These are phyloP conservation scores for Nerophis ophidion DNA, from an alignment of 2,113 vertebrate species.

Conservation along the genomic window DNA sequence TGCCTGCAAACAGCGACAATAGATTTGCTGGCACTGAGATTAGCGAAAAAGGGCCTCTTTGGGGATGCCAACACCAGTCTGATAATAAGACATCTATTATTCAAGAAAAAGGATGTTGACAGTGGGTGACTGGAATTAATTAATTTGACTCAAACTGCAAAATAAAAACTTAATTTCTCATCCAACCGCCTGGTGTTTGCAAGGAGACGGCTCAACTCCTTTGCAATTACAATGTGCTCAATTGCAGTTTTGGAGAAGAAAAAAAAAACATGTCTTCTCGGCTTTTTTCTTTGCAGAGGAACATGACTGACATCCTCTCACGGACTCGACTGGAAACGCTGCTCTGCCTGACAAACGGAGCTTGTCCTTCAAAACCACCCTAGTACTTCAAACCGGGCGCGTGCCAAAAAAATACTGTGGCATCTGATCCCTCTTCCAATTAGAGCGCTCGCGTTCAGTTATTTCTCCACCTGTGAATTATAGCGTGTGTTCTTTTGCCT, in stretches of 20 bases:
- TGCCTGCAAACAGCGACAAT: background rate
- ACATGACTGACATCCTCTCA: slow-evolving; percentile 8
- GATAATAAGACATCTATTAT: slow-evolving; percentile 32
- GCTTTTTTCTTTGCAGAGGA: background rate
- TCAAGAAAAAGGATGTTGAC: slow-evolving; percentile 37
- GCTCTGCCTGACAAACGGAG: background rate
- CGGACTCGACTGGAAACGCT: slow-evolving; percentile 9
- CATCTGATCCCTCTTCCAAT: background rate
- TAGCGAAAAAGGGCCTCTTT: slow-evolving; percentile 8
- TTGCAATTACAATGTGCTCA: slow-evolving; percentile 25
- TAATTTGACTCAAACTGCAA: slow-evolving; percentile 23
- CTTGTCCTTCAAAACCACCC: background rate
- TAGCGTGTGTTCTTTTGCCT: too few relatives aligned
- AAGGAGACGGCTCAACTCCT: slow-evolving; percentile 6
- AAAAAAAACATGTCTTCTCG: background rate
- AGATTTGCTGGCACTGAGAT: background rate
- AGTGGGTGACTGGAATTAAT: slow-evolving; percentile 46
- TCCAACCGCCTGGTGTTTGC: slow-evolving; percentile 26
- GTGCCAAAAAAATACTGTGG: too few relatives aligned
- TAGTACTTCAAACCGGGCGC: background rate
- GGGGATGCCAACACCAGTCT: slow-evolving; percentile 20
- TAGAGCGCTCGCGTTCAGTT: background rate
- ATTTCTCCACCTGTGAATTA: too few relatives aligned
- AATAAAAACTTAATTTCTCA: slow-evolving; percentile 37
- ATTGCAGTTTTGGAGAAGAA: slow-evolving; percentile 7